Conservation (phyloP, 2,797 vertebrate species). For the Malurus splendens region DNA sequence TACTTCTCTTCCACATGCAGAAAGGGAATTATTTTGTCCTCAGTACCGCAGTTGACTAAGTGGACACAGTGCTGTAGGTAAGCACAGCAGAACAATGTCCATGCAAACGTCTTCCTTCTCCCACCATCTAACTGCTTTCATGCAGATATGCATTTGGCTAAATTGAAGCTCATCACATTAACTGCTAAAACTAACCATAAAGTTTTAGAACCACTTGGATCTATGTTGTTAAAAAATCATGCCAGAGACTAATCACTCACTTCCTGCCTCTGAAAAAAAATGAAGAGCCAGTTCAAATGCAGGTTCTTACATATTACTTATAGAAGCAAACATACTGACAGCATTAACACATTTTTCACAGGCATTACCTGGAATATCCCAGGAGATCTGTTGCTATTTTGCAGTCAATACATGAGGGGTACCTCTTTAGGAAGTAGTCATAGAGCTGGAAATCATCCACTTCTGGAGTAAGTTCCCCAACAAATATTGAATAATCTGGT, state of each 20-base stretch:
- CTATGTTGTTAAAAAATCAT: not conserved
- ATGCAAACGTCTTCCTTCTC: not conserved
- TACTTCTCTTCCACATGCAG: not conserved
- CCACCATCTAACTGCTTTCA: not conserved
- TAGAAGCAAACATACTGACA: not conserved
- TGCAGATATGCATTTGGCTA: not conserved
- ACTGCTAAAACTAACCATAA: not conserved
- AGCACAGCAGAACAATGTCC: not conserved
- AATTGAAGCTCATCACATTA: not conserved
- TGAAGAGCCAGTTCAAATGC: fast-evolving
- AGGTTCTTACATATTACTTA: not conserved
- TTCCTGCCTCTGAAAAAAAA: not conserved
- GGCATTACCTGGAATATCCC: slow-evolving; percentile 85
- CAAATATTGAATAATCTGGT: slow-evolving; percentile 90
- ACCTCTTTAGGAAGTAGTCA: slow-evolving; percentile 89
- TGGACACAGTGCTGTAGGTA: not conserved
- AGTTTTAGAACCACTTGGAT: not conserved
- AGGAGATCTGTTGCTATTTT: slow-evolving; percentile 90
- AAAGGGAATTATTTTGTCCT: not conserved
- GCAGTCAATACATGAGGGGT: slow-evolving; percentile 86
- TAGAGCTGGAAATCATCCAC: slow-evolving; percentile 89
- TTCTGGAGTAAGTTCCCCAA: slow-evolving; percentile 89
- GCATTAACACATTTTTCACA: not conserved
- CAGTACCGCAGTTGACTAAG: not conserved
- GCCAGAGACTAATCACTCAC: not conserved